phyloP scores from a whole-genome alignment of 2,888 invertebrate genomes.

The Erebia palarica region DNA sequence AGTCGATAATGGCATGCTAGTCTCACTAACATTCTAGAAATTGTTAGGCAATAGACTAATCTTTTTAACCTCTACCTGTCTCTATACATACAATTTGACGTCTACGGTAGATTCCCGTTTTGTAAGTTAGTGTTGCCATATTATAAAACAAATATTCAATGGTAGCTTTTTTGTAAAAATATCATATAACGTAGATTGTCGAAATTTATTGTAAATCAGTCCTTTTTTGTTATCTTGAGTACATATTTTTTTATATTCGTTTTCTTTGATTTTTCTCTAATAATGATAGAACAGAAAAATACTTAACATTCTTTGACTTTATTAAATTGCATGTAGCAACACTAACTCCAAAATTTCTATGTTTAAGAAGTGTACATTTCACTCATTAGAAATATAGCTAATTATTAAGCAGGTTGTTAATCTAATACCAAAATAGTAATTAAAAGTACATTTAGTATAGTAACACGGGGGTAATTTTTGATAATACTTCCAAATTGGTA shows the following conservation, averaged over 20 bases:
- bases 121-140: constrained; percentile 63
- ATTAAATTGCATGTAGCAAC: constrained; percentile 39
- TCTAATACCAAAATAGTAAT: constrained; percentile 29
- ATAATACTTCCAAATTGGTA: constrained; percentile 42
- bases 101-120: constrained; percentile 59
- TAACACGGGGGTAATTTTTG: constrained; percentile 37
- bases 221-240: background rate
- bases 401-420: constrained; percentile 36
- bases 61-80: constrained; percentile 40
- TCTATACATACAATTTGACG: constrained; percentile 43
- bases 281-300: constrained; percentile 16
- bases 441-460: constrained; percentile 38
- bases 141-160: constrained; percentile 26
- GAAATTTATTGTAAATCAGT: constrained; percentile 20
- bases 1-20: constrained; percentile 74
- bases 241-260: constrained; percentile 2
- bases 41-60: constrained; percentile 44
- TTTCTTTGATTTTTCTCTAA: constrained; percentile 17
- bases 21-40: constrained; percentile 68
- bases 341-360: constrained; percentile 37
- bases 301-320: constrained; percentile 1
- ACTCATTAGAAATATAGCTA: constrained; percentile 43
- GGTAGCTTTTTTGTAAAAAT: constrained; percentile 35
- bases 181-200: constrained; percentile 23
- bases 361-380: constrained; percentile 34